Percentiles rank a stretch among this genome's conserved stretches.
Conservation (phyloP, 2,888 invertebrate genomes). For the Ectemnius continuus region DNA sequence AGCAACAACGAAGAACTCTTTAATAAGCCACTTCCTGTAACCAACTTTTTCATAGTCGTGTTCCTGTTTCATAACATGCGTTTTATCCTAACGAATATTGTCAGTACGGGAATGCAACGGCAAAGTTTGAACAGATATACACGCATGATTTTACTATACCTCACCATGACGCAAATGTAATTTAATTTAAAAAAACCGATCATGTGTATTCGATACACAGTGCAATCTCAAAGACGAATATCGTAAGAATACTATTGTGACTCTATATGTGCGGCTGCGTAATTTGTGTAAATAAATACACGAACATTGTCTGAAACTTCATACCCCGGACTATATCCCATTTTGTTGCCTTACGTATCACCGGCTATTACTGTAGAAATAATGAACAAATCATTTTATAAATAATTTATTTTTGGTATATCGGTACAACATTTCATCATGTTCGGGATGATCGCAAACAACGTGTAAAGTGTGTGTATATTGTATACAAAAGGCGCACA, state of each 20-base stretch:
- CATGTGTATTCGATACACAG: constrained; percentile 21
- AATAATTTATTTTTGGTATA: constrained; percentile 68
- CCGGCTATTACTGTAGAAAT: neutral
- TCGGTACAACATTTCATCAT: constrained; percentile 53
- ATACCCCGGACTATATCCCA: neutral
- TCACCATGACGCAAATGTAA: constrained; percentile 11
- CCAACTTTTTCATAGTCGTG: too few species aligned
- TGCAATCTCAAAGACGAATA: constrained; percentile 48
- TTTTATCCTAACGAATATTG: neutral
- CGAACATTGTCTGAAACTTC: constrained; percentile 37
- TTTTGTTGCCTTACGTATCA: too few species aligned
- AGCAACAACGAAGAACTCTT: too few species aligned
- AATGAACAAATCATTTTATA: constrained; percentile 47
- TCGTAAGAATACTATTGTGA: constrained; percentile 51
- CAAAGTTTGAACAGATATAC: constrained; percentile 19
- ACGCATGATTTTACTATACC: constrained; percentile 15
- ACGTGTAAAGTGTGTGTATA: constrained; percentile 68
- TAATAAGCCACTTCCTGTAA: too few species aligned
- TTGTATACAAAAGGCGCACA: constrained; percentile 64
- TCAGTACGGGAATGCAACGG: neutral
- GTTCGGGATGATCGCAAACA: constrained; percentile 57
- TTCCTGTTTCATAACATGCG: too few species aligned
- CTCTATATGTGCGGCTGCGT: constrained; percentile 57
- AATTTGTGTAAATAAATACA: constrained; percentile 64
- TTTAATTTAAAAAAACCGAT: constrained; percentile 7